A percentile compares a stretch with the other conserved stretches of the same genome.
These are phyloP conservation scores for Drosophila ezoana DNA, from an alignment of 2,888 invertebrate genomes.

Conservation along the genomic window DNA sequence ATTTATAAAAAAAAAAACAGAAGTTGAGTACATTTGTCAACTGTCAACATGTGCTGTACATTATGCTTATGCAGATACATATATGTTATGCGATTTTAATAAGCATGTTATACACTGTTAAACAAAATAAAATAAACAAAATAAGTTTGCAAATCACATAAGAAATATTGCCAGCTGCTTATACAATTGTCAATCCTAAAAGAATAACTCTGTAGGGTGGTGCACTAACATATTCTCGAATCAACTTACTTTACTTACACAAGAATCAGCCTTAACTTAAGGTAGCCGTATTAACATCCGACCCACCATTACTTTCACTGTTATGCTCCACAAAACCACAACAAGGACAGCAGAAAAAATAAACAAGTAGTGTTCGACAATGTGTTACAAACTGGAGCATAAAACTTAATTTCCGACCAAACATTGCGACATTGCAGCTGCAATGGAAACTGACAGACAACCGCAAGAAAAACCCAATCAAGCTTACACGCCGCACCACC, in stretches of 20 bases:
- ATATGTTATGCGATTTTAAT: neutral
- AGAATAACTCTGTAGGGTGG: too few species aligned
- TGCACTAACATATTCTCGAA: neutral
- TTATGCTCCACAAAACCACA: conserved; percentile 5
- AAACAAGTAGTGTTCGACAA: conserved; percentile 19
- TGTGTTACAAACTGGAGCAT: conserved; percentile 70
- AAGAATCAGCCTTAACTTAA: neutral
- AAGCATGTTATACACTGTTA: neutral
- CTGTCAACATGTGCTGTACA: too few species aligned
- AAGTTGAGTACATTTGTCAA: too few species aligned
- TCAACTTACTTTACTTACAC: neutral
- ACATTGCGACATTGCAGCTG: conserved; percentile 60
- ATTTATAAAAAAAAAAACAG: too few species aligned
- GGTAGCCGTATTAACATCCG: conserved; percentile 3
- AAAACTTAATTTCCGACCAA: conserved; percentile 73
- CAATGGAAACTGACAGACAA: conserved; percentile 51
- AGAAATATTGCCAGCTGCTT: neutral
- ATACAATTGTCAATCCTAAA: neutral
- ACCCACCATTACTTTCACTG: conserved; percentile 42
- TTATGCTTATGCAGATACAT: neutral
- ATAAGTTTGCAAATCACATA: neutral
- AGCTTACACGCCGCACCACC: conserved; percentile 57
- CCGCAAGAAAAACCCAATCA: conserved; percentile 77
- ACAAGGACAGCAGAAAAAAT: conserved; percentile 2
- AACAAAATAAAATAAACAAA: neutral